Conservation (phyloP, 2,113 vertebrate genomes). For the Polyodon spathula region DNA sequence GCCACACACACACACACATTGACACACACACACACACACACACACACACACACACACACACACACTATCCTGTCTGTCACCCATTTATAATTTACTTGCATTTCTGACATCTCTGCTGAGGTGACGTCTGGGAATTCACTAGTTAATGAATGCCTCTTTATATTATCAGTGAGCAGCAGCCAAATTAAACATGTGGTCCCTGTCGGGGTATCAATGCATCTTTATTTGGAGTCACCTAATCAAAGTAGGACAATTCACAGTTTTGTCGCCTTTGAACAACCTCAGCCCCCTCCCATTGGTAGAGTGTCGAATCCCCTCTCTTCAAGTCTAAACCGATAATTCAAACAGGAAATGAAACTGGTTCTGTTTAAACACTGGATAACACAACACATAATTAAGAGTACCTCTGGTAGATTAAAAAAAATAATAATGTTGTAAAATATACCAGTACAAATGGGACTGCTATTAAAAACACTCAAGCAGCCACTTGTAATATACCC, state of each 20-base stretch:
- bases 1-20: neutral
- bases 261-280: too few relatives aligned
- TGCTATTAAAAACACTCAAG: too few relatives aligned
- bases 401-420: too few relatives aligned
- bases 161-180: conserved; percentile 38
- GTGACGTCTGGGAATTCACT: conserved; percentile 38
- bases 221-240: conserved; percentile 34
- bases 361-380: too few relatives aligned
- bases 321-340: too few relatives aligned
- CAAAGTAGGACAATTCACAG: conserved; percentile 4
- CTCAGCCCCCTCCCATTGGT: too few relatives aligned
- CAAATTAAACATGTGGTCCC: conserved; percentile 34
- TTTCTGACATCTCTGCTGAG: conserved; percentile 42
- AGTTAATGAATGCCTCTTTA: conserved; percentile 44
- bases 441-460: too few relatives aligned
- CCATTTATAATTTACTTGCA: conserved; percentile 42
- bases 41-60: conserved; percentile 2
- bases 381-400: too few relatives aligned
- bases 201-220: conserved; percentile 47
- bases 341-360: too few relatives aligned
- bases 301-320: too few relatives aligned
- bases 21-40: neutral
- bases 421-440: too few relatives aligned
- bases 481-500: neutral
- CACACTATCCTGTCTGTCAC: conserved; percentile 19